Evolutionary conservation across 2,113 vertebrate genomes (phyloP), one percentile per base, ranked within the genome.

Genomic region (Chlorodrepanis virens): DNA sequence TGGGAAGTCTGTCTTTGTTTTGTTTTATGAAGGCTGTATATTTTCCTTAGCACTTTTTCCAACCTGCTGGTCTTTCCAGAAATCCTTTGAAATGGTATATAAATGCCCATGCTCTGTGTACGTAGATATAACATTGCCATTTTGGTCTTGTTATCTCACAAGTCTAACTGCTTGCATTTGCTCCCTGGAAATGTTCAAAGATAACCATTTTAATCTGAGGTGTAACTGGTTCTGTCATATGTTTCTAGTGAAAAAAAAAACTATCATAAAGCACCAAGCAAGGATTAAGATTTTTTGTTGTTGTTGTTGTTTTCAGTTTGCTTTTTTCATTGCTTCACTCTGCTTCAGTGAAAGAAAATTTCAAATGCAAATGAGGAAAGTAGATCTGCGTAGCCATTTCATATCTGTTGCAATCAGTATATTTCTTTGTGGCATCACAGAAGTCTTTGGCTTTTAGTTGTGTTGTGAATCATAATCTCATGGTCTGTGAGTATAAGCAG

Each of bases 381-480:
- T 49, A 83, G 52, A 50, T 95, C 37, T 83, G 39, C 75, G 65
- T 75, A 87, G 57, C 56, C 40, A 27, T 47, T 72, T 50, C 44
- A 33, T 37, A 57, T 81, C 76, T 86, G 12, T 90, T 93, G 60
- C 77, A 93, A 63, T 85, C 33, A 60, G 40, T 65, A 10, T 59
- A 70, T 92, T 93, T 83, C 69, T 92, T 86, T 85, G 45, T 90
- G 53, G 37, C 33, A 33, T 79, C 44, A 85, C 70, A 83, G 28
- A 67, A 89, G 44, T 71, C 90, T 63, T 29, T 84, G 25, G 60
- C 69, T 92, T 70, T 93, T 83, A 89, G 49, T 85, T 93, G 29
- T 82, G 49, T 63, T 78, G 35, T 90, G 85, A 95, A 91, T 92
- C 39, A 77, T 91, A 89, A 77, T 88, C 79, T 83, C 42, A 70